phyloP scores from a whole-genome alignment of 2,797 vertebrate species.

The Cheirogaleus major region DNA sequence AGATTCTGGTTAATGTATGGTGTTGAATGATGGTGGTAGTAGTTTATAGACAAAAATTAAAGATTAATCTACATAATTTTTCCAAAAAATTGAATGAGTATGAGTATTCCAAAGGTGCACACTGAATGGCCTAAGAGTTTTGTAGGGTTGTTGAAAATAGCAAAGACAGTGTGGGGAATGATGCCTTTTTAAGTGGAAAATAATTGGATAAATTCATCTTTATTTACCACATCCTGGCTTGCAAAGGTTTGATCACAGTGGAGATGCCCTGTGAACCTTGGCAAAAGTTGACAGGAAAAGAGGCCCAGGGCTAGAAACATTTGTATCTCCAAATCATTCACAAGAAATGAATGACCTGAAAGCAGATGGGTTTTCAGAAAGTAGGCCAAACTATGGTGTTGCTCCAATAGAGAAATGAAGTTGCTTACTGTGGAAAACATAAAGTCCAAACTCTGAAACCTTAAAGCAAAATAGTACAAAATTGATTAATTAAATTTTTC shows the following conservation, averaged over 20 bases:
- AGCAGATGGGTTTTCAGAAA: neutral
- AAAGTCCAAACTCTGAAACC: neutral
- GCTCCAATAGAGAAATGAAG: neutral
- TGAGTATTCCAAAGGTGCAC: neutral
- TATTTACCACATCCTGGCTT: neutral
- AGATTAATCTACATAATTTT: neutral
- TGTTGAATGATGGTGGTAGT: neutral
- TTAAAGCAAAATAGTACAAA: neutral
- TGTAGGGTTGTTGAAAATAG: neutral
- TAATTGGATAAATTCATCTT: neutral
- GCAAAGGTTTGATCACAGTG: neutral
- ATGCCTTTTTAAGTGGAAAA: neutral
- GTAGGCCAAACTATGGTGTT: neutral
- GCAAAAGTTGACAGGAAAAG: neutral
- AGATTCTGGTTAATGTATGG: neutral
- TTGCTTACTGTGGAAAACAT: neutral
- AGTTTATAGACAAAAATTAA: neutral
- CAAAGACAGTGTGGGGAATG: neutral
- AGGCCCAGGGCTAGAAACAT: neutral
- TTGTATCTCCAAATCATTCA: neutral
- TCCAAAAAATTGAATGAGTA: neutral
- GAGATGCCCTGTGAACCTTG: neutral
- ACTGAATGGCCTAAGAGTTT: neutral
- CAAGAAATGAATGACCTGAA: neutral
- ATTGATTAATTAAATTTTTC: neutral